Conservation (phyloP, 2,113 vertebrate species). For the Myotis davidii region DNA sequence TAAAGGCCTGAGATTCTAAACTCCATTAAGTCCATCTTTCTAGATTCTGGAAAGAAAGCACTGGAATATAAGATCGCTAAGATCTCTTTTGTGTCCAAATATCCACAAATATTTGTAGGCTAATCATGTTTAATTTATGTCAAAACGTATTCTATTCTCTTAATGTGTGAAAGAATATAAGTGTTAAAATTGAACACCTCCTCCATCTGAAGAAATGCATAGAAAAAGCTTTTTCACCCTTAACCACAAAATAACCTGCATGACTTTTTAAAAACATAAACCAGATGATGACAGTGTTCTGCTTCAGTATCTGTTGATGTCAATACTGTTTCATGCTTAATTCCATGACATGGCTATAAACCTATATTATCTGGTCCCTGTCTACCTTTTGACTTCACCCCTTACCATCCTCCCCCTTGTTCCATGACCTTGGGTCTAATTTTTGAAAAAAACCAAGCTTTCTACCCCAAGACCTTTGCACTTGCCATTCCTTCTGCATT, state of each 20-base stretch:
- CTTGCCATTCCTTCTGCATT: neutral
- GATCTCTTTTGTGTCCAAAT: neutral
- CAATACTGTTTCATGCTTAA: neutral
- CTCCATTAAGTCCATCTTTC: neutral
- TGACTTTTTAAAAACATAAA: neutral
- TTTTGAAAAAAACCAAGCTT: constrained; percentile 9
- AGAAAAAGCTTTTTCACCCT: neutral
- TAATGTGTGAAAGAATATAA: neutral
- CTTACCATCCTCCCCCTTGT: neutral
- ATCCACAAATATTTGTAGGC: neutral
- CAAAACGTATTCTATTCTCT: neutral
- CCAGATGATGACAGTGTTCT: neutral
- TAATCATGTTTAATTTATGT: neutral
- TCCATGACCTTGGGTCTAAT: neutral
- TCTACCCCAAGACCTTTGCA: neutral
- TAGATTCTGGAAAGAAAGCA: neutral
- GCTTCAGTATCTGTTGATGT: neutral
- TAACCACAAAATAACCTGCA: constrained; percentile 40
- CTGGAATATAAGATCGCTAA: neutral
- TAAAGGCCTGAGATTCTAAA: constrained; percentile 33
- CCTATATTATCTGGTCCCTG: neutral
- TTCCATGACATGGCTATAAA: neutral
- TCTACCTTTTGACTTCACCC: neutral
- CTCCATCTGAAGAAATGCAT: neutral
- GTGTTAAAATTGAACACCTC: neutral